Evolutionary conservation across 2,113 vertebrate species (phyloP).

Genomic region (Hippocampus comes): DNA sequence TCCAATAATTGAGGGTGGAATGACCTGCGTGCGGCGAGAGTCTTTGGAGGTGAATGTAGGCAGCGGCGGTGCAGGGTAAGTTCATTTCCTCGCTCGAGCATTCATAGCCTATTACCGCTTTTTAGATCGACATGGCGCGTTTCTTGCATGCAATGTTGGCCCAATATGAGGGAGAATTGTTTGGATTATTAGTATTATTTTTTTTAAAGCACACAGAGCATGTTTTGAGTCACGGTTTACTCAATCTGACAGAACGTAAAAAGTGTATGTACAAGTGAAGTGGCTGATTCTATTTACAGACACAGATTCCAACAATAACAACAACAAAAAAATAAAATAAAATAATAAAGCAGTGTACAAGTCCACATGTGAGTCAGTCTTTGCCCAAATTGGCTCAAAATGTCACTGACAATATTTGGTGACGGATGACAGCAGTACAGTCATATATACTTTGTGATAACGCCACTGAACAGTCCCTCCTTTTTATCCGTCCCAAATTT

Average conservation of each 20-base stretch:
- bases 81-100: constrained; percentile 82
- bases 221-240: constrained; percentile 86
- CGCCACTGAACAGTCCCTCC: constrained; percentile 23
- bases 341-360: constrained; percentile 37
- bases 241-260: constrained; percentile 99
- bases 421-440: constrained; percentile 64
- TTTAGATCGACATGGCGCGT: constrained; percentile 7
- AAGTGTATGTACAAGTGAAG: constrained; percentile 98
- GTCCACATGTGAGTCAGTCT: constrained; percentile 46
- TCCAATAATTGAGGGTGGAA: constrained; percentile 95
- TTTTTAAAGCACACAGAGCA: constrained; percentile 66
- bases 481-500: constrained; percentile 46
- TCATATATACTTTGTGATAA: neutral
- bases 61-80: constrained; percentile 80
- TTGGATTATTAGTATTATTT: neutral
- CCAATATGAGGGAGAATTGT: constrained; percentile 42
- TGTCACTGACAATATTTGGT: constrained; percentile 73
- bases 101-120: constrained; percentile 23
- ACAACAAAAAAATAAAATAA: constrained; percentile 24
- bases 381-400: constrained; percentile 48
- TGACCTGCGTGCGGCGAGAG: constrained; percentile 78
- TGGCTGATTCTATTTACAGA: constrained; percentile 98
- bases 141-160: constrained; percentile 48
- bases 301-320: constrained; percentile 69
- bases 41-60: constrained; percentile 76